These are phyloP conservation scores for Pao palembangensis DNA, from an alignment of 2,113 vertebrate species.

Conservation along the genomic window DNA sequence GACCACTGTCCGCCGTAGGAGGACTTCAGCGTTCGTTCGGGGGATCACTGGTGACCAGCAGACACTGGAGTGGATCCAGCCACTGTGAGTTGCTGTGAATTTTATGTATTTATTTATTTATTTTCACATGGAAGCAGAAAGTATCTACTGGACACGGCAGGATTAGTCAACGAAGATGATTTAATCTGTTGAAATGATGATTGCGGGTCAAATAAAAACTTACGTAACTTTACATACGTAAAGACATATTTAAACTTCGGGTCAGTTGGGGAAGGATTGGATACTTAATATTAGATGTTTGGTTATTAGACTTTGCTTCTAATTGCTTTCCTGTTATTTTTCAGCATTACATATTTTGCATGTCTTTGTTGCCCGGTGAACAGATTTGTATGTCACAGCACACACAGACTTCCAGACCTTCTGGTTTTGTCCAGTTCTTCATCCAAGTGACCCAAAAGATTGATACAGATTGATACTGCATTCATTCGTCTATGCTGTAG, in stretches of 20 bases:
- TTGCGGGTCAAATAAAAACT: no score
- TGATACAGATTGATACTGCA: neutral
- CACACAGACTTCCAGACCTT: no score
- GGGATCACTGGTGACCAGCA: slow-evolving; percentile 45
- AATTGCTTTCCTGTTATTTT: neutral
- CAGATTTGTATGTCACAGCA: no score
- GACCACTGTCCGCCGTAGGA: slow-evolving; percentile 42
- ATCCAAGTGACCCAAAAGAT: no score
- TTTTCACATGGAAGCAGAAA: neutral
- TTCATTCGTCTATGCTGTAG: neutral
- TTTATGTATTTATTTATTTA: neutral
- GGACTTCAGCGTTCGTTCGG: slow-evolving; percentile 56
- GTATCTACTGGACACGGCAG: neutral
- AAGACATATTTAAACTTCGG: neutral
- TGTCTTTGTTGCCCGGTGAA: no score
- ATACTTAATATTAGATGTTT: neutral
- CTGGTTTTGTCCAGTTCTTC: no score
- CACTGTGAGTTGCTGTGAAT: slow-evolving; percentile 56
- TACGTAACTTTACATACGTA: no score
- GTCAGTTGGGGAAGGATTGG: neutral
- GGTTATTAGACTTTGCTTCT: no score
- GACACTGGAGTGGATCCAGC: slow-evolving; percentile 67
- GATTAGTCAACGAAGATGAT: neutral
- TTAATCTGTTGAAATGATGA: slow-evolving; percentile 1
- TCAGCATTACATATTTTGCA: no score